These are phyloP conservation scores for Myotis daubentonii DNA, from an alignment of 2,797 vertebrate genomes.

Conservation along the genomic window DNA sequence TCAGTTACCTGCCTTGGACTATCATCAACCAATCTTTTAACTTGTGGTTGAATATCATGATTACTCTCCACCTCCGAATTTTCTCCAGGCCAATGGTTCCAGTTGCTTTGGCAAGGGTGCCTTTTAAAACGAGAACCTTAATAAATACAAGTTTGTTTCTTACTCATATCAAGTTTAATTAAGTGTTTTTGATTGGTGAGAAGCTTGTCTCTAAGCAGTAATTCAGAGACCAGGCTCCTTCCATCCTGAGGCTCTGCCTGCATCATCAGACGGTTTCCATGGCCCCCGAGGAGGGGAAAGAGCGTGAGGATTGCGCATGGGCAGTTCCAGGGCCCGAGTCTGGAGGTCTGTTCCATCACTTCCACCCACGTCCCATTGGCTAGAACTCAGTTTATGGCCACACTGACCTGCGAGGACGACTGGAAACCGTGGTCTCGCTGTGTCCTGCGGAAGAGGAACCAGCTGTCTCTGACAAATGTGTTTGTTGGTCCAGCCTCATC, in stretches of 20 bases:
- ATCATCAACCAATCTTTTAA: background rate
- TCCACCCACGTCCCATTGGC: background rate
- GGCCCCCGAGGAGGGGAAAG: background rate
- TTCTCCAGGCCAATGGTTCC: background rate
- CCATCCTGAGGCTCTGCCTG: background rate
- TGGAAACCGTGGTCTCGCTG: background rate
- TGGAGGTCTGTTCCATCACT: background rate
- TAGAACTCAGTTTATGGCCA: background rate
- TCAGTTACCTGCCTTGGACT: background rate
- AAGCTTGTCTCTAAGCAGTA: background rate
- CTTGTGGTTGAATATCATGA: background rate
- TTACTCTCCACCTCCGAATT: background rate
- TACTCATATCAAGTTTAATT: background rate
- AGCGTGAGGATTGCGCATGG: background rate
- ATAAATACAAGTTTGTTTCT: background rate
- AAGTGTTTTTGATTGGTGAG: background rate
- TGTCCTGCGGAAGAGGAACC: background rate
- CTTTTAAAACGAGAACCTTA: background rate
- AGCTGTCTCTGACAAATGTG: background rate
- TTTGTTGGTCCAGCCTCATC: background rate
- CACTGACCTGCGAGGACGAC: background rate
- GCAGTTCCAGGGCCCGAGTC: background rate
- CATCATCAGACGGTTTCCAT: background rate
- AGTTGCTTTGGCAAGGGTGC: background rate
- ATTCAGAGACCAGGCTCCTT: background rate